Conservation (phyloP, 2,113 vertebrate species). For the Chloroceryle aenea region DNA sequence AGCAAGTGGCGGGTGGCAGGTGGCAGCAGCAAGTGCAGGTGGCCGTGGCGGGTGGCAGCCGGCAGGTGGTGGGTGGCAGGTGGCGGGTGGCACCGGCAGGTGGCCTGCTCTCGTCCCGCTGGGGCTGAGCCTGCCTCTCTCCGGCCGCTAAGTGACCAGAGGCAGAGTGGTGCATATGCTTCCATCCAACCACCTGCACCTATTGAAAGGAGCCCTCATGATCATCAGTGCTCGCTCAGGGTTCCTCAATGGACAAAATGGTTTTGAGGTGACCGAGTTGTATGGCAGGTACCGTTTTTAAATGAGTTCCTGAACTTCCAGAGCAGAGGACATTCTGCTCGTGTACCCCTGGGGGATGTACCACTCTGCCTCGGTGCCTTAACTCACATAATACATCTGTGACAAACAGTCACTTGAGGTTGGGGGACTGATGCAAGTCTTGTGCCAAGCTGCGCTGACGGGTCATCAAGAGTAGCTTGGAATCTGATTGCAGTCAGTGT, state of each 20-base stretch:
- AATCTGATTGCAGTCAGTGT: neutral
- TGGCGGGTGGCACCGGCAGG: too few relatives aligned
- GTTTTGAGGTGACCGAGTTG: neutral
- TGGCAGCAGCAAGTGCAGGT: too few relatives aligned
- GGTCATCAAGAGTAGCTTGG: neutral
- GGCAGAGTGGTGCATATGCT: neutral
- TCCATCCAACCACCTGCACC: neutral
- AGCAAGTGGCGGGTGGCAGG: too few relatives aligned
- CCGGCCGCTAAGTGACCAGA: fast-evolving
- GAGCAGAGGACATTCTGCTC: neutral
- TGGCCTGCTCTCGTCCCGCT: too few relatives aligned
- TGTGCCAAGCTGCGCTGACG: neutral
- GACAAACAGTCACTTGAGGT: neutral
- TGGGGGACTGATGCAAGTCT: neutral
- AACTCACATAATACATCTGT: fast-evolving
- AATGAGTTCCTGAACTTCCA: neutral
- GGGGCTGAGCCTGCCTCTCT: neutral
- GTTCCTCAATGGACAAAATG: neutral
- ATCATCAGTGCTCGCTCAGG: fast-evolving
- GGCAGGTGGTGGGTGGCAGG: neutral
- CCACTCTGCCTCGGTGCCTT: neutral
- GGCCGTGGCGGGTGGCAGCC: neutral
- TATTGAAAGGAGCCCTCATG: neutral
- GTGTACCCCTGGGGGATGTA: fast-evolving
- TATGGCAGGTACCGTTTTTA: neutral